Evolutionary conservation across 2,113 vertebrate species (phyloP).

Genomic region (Varanus salvator): DNA sequence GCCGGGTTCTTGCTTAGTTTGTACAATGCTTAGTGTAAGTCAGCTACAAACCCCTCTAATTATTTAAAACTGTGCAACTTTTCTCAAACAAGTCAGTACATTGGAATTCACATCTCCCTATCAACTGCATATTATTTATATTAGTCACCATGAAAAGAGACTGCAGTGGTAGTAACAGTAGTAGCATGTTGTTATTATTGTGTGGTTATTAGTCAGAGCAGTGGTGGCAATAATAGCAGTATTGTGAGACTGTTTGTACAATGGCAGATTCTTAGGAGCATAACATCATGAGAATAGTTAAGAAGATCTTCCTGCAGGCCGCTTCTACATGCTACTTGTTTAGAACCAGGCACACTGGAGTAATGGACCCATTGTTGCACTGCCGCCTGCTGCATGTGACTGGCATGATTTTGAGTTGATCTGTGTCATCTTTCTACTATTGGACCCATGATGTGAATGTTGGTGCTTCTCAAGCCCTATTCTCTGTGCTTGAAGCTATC

Average conservation of each 20-base stretch:
- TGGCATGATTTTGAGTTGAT: not conserved
- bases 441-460: not conserved
- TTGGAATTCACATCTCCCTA: not conserved
- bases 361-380: not conserved
- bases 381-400: not conserved
- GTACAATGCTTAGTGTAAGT: not conserved
- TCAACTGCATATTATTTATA: not conserved
- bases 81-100: not conserved
- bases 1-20: not conserved
- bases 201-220: slow-evolving; percentile 7
- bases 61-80: not conserved
- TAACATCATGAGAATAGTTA: not conserved
- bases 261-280: not conserved
- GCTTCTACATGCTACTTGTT: not conserved
- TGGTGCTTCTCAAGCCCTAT: not conserved
- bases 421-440: not conserved
- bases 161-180: not conserved
- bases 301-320: not conserved
- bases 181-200: not conserved
- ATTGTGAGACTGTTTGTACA: not conserved
- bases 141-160: not conserved
- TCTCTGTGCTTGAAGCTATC: not conserved
- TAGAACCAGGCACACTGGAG: not conserved
- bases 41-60: not conserved
- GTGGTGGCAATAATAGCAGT: not conserved